Conservation (phyloP, 2,797 vertebrate species). For the Danionella dracula region DNA sequence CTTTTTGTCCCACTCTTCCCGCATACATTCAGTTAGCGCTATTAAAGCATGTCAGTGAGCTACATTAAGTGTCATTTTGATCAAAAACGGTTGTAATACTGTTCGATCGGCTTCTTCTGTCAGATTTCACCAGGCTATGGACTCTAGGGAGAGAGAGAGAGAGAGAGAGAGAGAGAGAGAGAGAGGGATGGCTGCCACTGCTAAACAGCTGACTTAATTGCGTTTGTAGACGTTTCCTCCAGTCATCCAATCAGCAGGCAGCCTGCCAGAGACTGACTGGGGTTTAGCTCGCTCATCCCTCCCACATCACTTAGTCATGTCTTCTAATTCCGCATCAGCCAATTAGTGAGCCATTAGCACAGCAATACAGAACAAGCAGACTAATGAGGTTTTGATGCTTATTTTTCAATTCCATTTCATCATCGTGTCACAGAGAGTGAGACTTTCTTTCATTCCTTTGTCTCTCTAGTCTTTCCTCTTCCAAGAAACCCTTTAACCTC, state of each 20-base stretch:
- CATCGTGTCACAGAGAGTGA: background rate
- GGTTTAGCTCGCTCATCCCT: background rate
- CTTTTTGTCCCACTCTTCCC: background rate
- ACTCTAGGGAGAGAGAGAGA: constrained; percentile 1
- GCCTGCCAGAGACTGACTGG: constrained; percentile 17
- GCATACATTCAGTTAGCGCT: background rate
- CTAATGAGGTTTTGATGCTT: constrained; percentile 35
- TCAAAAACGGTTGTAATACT: background rate
- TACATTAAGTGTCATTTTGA: background rate
- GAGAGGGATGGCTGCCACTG: background rate
- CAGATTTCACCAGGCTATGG: background rate
- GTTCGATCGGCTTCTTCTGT: background rate
- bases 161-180: background rate
- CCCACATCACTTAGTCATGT: constrained; percentile 35
- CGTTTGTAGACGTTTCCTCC: constrained; percentile 6
- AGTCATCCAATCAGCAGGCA: constrained; percentile 26
- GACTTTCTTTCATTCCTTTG: constrained; percentile 18
- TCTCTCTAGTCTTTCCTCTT: constrained; percentile 1
- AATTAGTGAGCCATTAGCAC: constrained; percentile 36
- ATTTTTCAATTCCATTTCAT: constrained; percentile 27
- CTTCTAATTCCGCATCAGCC: constrained; percentile 18
- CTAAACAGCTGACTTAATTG: constrained; percentile 12
- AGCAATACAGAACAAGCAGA: constrained; percentile 10
- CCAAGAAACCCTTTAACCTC: constrained; percentile 10
- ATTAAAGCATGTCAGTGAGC: background rate